These are phyloP conservation scores for Liopterus haemorrhoidalis DNA, from an alignment of 2,888 invertebrate species.

Conservation along the genomic window DNA sequence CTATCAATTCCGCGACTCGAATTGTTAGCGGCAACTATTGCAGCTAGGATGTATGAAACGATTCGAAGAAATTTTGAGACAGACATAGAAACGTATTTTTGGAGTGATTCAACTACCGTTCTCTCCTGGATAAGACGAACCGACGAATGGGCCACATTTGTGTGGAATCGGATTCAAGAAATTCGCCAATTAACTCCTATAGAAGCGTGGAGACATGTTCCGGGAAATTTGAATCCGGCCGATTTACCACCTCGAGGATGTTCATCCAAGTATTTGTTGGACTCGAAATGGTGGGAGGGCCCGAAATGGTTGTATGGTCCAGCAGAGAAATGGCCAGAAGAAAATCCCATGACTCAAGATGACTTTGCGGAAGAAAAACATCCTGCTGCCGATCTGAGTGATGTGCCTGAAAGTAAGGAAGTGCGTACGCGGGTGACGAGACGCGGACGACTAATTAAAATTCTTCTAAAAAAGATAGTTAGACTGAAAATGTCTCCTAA, in stretches of 20 bases:
- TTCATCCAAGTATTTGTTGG: conserved; percentile 27
- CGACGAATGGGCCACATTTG: conserved; percentile 32
- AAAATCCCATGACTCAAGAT: too few relatives aligned
- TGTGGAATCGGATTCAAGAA: conserved; percentile 34
- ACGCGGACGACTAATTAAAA: too few relatives aligned
- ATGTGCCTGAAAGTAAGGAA: too few relatives aligned
- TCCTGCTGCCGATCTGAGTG: too few relatives aligned
- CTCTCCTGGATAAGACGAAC: conserved; percentile 31
- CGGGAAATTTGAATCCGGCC: conserved; percentile 34
- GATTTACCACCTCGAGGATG: conserved; percentile 37
- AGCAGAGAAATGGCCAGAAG: conserved; percentile 30
- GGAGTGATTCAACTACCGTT: conserved; percentile 33
- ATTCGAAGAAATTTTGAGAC: background rate
- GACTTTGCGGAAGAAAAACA: too few relatives aligned
- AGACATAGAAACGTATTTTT: conserved; percentile 26
- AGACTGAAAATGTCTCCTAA: too few relatives aligned
- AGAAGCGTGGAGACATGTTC: conserved; percentile 34
- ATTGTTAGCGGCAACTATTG: conserved; percentile 35
- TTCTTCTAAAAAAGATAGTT: too few relatives aligned
- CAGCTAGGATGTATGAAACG: conserved; percentile 28
- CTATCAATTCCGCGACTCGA: conserved; percentile 37
- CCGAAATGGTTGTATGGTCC: conserved; percentile 32
- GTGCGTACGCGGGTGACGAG: too few relatives aligned
- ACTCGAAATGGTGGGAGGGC: conserved; percentile 37
- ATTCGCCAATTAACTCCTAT: conserved; percentile 28